These are phyloP conservation scores for Diacarnus erythraeanus DNA, from an alignment of 37 sponge, comb jelly and placozoan genomes.

Conservation along the genomic window DNA sequence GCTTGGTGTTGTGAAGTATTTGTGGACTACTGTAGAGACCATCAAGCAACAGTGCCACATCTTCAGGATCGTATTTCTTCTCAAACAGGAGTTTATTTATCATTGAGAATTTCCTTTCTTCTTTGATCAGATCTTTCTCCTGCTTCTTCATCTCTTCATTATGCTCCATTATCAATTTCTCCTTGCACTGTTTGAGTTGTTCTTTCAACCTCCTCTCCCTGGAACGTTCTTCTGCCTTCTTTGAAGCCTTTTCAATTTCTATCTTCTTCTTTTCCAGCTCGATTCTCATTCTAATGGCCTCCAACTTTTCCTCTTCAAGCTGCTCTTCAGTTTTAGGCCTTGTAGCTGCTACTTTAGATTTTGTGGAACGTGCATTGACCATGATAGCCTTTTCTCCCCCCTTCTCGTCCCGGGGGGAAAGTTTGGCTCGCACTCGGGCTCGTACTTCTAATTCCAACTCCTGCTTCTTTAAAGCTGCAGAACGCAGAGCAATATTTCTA, in stretches of 20 bases:
- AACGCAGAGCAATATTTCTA: too few species aligned
- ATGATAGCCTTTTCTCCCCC: background rate
- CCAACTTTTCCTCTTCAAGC: background rate
- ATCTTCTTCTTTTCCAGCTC: background rate
- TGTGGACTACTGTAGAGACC: too few species aligned
- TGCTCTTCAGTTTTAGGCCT: background rate
- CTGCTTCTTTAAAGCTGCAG: too few species aligned
- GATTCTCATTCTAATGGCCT: background rate
- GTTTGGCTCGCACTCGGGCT: too few species aligned
- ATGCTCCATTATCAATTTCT: background rate
- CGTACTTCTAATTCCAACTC: background rate
- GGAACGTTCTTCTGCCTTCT: background rate
- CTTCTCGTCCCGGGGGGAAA: too few species aligned
- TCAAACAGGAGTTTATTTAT: too few species aligned
- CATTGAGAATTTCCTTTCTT: too few species aligned
- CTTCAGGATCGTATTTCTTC: too few species aligned
- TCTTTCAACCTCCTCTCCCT: background rate
- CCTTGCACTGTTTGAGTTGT: background rate
- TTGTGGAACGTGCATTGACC: background rate
- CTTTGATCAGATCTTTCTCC: background rate
- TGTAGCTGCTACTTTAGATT: background rate
- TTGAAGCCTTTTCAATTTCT: background rate
- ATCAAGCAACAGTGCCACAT: too few species aligned
- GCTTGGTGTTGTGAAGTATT: too few species aligned
- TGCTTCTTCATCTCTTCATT: background rate